phyloP scores from a whole-genome alignment of 2,797 vertebrate species.

The Myotis daubentonii region DNA sequence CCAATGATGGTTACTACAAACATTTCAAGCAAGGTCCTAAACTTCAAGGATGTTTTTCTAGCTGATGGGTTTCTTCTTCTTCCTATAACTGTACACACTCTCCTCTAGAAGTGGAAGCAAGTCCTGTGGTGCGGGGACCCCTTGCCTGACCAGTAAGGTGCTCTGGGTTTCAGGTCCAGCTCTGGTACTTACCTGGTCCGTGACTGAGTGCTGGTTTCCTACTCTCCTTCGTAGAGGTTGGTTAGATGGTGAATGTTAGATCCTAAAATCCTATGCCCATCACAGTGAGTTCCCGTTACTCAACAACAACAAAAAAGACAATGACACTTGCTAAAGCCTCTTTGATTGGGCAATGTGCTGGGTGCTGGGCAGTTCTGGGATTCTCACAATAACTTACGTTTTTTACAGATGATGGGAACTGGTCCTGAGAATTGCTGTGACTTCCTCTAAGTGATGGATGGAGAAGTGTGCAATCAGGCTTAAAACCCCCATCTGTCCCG shows the following conservation, averaged over 20 bases:
- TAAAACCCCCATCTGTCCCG: not conserved
- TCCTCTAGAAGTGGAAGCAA: not conserved
- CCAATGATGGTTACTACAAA: not conserved
- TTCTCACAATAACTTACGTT: not conserved
- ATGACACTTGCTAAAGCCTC: not conserved
- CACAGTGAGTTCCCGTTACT: not conserved
- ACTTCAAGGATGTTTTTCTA: conserved; percentile 10
- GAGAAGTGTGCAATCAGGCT: not conserved
- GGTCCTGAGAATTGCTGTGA: not conserved
- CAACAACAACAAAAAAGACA: not conserved
- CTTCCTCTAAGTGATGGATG: not conserved
- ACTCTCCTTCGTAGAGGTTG: not conserved
- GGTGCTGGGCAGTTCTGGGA: not conserved
- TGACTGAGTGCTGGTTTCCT: not conserved
- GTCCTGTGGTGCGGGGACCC: not conserved
- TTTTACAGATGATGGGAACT: not conserved
- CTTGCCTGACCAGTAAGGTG: not conserved
- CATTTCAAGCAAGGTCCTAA: not conserved
- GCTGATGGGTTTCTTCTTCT: not conserved
- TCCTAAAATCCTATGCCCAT: not conserved
- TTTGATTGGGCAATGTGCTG: not conserved
- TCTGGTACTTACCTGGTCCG: not conserved
- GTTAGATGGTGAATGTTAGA: not conserved
- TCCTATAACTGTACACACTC: not conserved
- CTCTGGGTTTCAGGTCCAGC: not conserved